Percentiles rank a stretch among this genome's conserved stretches.
Evolutionary conservation across 1,140 invertebrate species (phyloP).

Genomic region (Stratiolaelaps scimitus): DNA sequence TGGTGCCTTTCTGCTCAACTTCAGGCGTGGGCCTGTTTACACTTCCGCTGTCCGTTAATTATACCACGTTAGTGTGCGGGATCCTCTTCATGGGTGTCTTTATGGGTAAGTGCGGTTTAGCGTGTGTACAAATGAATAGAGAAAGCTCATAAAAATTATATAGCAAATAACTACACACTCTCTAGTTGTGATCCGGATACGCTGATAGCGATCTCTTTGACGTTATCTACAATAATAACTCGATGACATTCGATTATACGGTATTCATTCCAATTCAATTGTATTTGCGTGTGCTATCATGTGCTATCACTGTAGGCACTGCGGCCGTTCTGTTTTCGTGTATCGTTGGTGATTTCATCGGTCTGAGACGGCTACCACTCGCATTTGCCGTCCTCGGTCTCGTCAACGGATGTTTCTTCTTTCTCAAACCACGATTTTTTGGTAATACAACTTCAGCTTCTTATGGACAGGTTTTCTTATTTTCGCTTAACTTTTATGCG

Average conservation of each 20-base stretch:
- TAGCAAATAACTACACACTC: too few relatives aligned
- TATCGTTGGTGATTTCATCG: slow-evolving; percentile 9
- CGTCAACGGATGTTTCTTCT: background rate
- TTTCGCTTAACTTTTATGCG: too few relatives aligned
- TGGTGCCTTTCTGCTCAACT: background rate
- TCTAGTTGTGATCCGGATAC: too few relatives aligned
- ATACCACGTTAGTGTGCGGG: slow-evolving; percentile 5
- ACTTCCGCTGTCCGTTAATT: background rate
- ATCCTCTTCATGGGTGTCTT: slow-evolving; percentile 13
- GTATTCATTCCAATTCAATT: background rate
- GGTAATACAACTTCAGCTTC: too few relatives aligned
- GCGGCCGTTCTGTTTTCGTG: background rate
- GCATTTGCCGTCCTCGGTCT: slow-evolving; percentile 7
- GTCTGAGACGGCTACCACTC: background rate
- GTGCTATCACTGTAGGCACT: background rate
- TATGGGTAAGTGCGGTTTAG: slow-evolving; percentile 4
- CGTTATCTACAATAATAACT: slow-evolving; percentile 4
- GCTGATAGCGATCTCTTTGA: too few relatives aligned
- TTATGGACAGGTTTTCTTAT: too few relatives aligned
- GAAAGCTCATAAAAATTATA: too few relatives aligned
- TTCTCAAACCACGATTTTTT: background rate
- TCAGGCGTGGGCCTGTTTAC: slow-evolving; percentile 1
- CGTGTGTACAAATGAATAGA: too few relatives aligned
- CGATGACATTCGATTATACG: too few relatives aligned
- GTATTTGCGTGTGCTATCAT: background rate